Percentiles rank a stretch among this genome's conserved stretches.
These are phyloP conservation scores for Gnatocerus cornutus DNA, from an alignment of 2,888 invertebrate genomes.

Conservation along the genomic window DNA sequence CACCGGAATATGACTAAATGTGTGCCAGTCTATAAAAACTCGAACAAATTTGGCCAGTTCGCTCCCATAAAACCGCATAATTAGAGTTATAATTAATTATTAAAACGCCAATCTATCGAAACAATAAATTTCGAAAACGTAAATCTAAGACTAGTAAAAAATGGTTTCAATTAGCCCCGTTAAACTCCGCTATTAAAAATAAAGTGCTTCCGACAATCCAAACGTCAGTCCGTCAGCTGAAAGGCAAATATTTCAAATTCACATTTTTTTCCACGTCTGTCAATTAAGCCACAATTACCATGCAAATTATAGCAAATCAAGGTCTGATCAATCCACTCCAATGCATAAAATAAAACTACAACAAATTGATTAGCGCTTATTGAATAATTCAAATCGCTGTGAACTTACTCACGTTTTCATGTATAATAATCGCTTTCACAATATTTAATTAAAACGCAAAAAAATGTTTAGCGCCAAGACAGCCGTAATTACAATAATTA, in stretches of 20 bases:
- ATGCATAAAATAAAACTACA: conserved; percentile 10
- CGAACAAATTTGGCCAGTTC: no score
- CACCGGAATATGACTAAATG: no score
- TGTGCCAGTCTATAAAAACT: no score
- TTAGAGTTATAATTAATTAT: no score
- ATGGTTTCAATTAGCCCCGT: no score
- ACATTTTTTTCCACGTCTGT: neutral
- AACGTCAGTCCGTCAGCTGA: neutral
- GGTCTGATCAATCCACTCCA: conserved; percentile 6
- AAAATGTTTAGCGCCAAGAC: conserved; percentile 24
- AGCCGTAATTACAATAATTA: conserved; percentile 36
- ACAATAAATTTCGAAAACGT: no score
- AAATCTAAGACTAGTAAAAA: no score
- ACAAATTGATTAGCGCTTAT: conserved; percentile 23
- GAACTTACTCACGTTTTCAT: conserved; percentile 22
- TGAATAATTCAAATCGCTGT: conserved; percentile 27
- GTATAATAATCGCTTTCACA: conserved; percentile 14
- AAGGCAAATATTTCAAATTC: neutral
- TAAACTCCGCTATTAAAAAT: no score
- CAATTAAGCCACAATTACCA: conserved; percentile 2
- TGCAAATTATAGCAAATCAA: conserved; percentile 15
- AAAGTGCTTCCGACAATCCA: neutral
- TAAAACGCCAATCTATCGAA: no score
- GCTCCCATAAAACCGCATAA: no score
- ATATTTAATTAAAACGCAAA: conserved; percentile 25